Evolutionary conservation across 1,140 invertebrate genomes (phyloP).

Genomic region (Sarcophaga peregrina): DNA sequence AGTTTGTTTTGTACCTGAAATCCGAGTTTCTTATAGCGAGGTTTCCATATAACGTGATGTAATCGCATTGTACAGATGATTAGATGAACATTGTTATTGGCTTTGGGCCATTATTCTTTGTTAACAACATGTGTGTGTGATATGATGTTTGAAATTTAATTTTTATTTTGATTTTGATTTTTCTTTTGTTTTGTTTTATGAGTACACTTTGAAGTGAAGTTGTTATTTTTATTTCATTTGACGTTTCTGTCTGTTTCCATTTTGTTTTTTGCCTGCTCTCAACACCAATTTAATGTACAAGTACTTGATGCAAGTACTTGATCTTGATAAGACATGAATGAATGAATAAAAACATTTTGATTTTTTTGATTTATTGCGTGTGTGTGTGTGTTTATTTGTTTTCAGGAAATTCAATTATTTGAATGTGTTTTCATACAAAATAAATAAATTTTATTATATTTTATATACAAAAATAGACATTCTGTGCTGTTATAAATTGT

Average conservation of each 20-base stretch:
- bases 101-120: background rate
- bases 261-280: background rate
- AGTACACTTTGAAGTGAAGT: too few relatives aligned
- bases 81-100: background rate
- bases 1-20: too few relatives aligned
- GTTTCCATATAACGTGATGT: too few relatives aligned
- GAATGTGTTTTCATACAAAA: background rate
- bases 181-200: too few relatives aligned
- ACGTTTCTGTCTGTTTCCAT: too few relatives aligned
- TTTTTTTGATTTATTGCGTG: background rate
- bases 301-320: background rate
- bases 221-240: too few relatives aligned
- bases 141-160: background rate
- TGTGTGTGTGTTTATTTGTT: background rate
- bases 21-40: too few relatives aligned
- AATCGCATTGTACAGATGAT: background rate
- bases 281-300: background rate
- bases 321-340: background rate
- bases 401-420: conserved; percentile 6
- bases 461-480: background rate
- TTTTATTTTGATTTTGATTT: background rate
- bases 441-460: background rate
- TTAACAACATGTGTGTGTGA: background rate
- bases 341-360: background rate
- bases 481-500: background rate